These are phyloP conservation scores for Halcyon badia DNA, from an alignment of 2,797 vertebrate genomes.

Conservation along the genomic window DNA sequence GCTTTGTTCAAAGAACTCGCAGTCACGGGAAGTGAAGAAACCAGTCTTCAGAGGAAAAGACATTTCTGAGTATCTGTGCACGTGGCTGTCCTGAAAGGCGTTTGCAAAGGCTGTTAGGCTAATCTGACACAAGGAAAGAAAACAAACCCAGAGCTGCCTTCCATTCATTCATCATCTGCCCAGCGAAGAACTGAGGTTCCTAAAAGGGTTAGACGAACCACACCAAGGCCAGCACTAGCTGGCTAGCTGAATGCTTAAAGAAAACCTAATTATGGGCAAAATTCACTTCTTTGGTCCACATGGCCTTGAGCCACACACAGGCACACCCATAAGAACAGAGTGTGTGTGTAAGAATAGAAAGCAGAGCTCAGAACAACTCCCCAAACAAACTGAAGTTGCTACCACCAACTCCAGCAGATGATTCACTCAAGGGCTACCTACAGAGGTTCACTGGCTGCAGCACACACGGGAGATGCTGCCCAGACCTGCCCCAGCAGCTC, in stretches of 20 bases:
- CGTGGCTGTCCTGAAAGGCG: neutral
- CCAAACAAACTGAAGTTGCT: rapidly evolving
- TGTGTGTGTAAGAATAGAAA: rapidly evolving
- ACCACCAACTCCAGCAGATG: neutral
- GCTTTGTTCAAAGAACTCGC: neutral
- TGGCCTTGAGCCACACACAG: neutral
- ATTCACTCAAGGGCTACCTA: rapidly evolving
- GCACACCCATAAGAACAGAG: neutral
- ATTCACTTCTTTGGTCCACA: neutral
- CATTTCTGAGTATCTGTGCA: neutral
- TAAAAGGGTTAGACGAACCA: neutral
- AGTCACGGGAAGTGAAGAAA: neutral
- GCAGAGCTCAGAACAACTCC: neutral
- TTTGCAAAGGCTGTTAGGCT: neutral
- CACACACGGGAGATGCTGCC: neutral
- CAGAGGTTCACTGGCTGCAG: rapidly evolving
- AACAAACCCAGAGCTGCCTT: neutral
- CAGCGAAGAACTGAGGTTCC: neutral
- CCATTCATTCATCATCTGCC: neutral
- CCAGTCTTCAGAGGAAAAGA: neutral
- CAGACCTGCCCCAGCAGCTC: neutral
- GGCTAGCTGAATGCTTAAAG: neutral
- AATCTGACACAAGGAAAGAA: neutral
- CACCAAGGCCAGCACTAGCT: rapidly evolving
- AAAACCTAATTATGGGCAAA: neutral